Percentiles rank a stretch among this genome's conserved stretches.
Evolutionary conservation across 1,140 invertebrate species (phyloP).

Genomic region (Eurosta solidaginis): DNA sequence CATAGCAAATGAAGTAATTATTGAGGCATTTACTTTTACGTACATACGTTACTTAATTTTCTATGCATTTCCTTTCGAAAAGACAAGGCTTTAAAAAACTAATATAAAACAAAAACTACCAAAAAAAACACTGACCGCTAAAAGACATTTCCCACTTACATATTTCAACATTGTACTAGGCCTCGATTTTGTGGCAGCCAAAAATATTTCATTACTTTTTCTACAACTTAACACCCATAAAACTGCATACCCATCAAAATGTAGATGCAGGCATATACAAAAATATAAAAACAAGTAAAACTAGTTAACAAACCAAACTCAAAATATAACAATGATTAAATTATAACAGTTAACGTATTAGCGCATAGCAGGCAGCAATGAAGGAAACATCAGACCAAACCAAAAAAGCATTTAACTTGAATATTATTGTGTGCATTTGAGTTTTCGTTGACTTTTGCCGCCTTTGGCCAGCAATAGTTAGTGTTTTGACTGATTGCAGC

Average conservation of each 20-base stretch:
- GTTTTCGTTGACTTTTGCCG: not conserved
- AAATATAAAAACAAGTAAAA: not conserved
- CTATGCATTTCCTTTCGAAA: not conserved
- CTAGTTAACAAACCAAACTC: not conserved
- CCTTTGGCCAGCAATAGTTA: not conserved
- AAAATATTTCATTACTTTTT: not conserved
- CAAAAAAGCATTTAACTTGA: not conserved
- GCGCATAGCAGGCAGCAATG: not conserved
- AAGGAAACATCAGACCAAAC: too few species aligned
- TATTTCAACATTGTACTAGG: not conserved
- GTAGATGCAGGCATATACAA: not conserved
- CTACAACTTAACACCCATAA: not conserved
- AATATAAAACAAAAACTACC: not conserved
- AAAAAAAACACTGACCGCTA: not conserved
- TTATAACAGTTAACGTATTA: not conserved
- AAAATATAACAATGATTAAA: not conserved
- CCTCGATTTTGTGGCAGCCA: not conserved
- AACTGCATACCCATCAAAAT: not conserved
- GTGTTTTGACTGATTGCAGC: not conserved
- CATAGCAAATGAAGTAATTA: constrained; percentile 3
- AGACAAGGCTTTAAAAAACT: not conserved
- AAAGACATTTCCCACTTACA: not conserved
- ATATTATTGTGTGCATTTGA: not conserved
- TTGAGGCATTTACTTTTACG: not conserved
- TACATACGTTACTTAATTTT: not conserved